These are phyloP conservation scores for Megalops atlanticus DNA, from an alignment of 2,113 vertebrate genomes.

Conservation along the genomic window DNA sequence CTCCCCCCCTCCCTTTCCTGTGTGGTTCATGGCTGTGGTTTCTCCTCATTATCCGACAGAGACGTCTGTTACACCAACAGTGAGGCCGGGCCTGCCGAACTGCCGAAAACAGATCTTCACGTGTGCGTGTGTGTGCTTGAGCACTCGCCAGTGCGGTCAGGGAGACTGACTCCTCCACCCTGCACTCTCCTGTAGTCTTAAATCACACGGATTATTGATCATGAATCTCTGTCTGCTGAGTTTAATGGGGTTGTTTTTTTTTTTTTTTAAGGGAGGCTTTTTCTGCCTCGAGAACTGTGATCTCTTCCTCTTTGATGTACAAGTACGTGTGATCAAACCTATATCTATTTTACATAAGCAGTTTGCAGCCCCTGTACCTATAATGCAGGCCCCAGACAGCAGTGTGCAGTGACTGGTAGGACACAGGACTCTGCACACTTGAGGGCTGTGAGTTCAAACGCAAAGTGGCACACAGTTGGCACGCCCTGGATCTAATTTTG, in stretches of 20 bases:
- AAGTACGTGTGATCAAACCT: neutral
- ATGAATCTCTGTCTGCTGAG: neutral
- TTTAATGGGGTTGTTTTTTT: slow-evolving; percentile 1
- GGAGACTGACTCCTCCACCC: neutral
- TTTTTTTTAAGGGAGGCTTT: neutral
- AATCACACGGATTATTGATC: neutral
- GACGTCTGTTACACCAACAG: neutral
- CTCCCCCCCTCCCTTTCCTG: neutral
- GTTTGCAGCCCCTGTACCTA: neutral
- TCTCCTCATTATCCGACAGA: neutral
- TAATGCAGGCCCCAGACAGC: neutral
- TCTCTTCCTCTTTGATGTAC: neutral
- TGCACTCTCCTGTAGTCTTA: neutral
- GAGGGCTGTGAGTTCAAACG: neutral
- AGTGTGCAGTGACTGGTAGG: neutral
- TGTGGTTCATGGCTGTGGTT: neutral
- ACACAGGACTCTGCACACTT: neutral
- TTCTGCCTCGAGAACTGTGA: neutral
- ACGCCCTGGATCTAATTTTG: neutral
- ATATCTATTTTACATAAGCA: neutral
- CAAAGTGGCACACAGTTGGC: neutral
- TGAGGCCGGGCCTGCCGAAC: neutral
- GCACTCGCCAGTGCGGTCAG: neutral
- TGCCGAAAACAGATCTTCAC: neutral
- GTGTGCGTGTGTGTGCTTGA: neutral